A percentile compares a stretch with the other conserved stretches of the same genome.
Evolutionary conservation across 2,797 vertebrate species (phyloP).

Genomic region (Cichlasoma orientale): DNA sequence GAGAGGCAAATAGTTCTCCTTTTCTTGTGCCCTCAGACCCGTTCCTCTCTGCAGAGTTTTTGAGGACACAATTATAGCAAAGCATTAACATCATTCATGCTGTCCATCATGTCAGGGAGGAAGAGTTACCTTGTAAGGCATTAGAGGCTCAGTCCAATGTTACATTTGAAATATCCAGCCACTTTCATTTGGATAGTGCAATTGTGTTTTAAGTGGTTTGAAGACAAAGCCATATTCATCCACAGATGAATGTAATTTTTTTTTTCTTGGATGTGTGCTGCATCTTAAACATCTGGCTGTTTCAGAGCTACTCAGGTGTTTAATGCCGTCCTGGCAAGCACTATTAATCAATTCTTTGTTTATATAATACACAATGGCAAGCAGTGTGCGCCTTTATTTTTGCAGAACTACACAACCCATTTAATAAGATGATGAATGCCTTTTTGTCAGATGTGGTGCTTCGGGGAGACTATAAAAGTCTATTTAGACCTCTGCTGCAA

Average conservation of each 20-base stretch:
- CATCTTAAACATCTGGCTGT: neutral
- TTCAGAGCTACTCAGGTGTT: constrained; percentile 1
- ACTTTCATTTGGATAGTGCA: neutral
- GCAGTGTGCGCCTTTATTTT: neutral
- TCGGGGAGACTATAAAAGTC: constrained; percentile 34
- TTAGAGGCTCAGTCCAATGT: neutral
- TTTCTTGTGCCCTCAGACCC: constrained; percentile 17
- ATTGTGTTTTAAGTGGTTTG: constrained; percentile 9
- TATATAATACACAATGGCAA: constrained; percentile 2
- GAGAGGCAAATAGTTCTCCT: constrained; percentile 31
- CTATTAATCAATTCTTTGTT: constrained; percentile 16
- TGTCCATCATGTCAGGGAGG: constrained; percentile 31
- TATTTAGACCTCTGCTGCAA: constrained; percentile 30
- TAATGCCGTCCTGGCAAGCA: neutral
- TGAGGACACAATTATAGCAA: constrained; percentile 14
- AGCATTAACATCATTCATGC: constrained; percentile 9
- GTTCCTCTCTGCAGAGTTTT: constrained; percentile 9
- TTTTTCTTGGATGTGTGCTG: neutral
- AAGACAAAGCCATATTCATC: neutral
- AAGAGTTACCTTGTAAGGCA: neutral
- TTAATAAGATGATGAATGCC: constrained; percentile 42
- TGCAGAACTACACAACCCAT: constrained; percentile 23
- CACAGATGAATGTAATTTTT: neutral
- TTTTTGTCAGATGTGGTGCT: constrained; percentile 25
- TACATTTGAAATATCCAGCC: neutral